Percentiles rank a stretch among this genome's conserved stretches.
Evolutionary conservation across 2,113 vertebrate genomes (phyloP).

Genomic region (Noturus placidus): DNA sequence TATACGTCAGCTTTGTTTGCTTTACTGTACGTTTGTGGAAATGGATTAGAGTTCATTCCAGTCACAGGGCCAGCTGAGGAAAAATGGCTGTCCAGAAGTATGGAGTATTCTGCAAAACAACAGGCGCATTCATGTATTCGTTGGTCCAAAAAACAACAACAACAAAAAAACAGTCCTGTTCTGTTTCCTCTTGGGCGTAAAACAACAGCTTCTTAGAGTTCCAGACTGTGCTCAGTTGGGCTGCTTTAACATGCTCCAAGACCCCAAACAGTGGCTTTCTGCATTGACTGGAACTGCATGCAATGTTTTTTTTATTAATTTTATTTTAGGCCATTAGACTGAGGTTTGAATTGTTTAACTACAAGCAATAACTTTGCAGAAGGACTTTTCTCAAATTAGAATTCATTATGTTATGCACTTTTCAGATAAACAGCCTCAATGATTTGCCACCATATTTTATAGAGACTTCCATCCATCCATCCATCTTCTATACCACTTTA

Average conservation of each 20-base stretch:
- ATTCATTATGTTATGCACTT: not conserved
- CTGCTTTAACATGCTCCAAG: not conserved
- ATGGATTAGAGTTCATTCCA: not conserved
- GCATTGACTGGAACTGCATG: not conserved
- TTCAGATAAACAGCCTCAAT: not conserved
- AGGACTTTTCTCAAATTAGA: not conserved
- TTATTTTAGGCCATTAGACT: not conserved
- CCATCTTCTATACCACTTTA: too few relatives aligned
- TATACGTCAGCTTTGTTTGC: not conserved
- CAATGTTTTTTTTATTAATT: not conserved
- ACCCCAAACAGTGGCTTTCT: not conserved
- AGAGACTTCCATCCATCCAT: too few relatives aligned
- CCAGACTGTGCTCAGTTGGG: not conserved
- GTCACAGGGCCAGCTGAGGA: not conserved
- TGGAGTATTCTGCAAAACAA: not conserved
- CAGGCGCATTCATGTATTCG: not conserved
- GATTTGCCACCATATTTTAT: not conserved
- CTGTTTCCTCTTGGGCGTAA: not conserved
- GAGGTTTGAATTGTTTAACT: not conserved
- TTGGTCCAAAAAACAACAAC: not conserved
- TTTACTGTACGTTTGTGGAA: not conserved
- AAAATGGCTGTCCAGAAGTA: not conserved
- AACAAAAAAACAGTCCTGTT: conserved; percentile 12
- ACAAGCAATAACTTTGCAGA: not conserved
- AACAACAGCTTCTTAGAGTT: not conserved